phyloP scores from a whole-genome alignment of 2,888 invertebrate genomes.

The Helleia helle region DNA sequence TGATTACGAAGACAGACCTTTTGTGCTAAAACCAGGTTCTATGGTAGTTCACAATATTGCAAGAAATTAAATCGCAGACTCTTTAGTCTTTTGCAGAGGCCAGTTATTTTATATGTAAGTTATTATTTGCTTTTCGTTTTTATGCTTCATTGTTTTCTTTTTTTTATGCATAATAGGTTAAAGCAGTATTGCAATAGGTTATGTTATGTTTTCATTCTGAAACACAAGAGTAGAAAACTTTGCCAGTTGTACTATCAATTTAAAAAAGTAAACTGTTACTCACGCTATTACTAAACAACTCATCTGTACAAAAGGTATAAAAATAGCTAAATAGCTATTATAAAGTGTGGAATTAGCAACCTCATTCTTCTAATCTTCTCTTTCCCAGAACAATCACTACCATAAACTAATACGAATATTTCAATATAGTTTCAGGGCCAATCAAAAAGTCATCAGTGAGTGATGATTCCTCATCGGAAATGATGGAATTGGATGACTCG shows the following conservation, averaged over 20 bases:
- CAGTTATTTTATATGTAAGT: constrained; percentile 1
- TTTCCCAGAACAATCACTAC: not conserved
- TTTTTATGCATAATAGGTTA: too few relatives aligned
- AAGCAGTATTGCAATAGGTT: too few relatives aligned
- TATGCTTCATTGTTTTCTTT: not conserved
- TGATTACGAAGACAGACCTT: not conserved
- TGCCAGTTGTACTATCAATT: too few relatives aligned
- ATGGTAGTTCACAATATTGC: not conserved
- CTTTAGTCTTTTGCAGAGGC: not conserved
- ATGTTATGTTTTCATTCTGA: too few relatives aligned
- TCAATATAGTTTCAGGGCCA: constrained; percentile 78
- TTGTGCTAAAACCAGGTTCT: not conserved
- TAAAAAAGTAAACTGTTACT: too few relatives aligned
- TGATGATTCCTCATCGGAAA: constrained; percentile 88
- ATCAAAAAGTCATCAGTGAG: constrained; percentile 93
- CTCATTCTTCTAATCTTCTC: not conserved
- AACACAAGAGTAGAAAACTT: too few relatives aligned
- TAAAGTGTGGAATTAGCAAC: too few relatives aligned
- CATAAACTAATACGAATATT: too few relatives aligned
- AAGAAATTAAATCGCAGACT: not conserved
- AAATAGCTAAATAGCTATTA: too few relatives aligned
- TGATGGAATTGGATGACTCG: constrained; percentile 94
- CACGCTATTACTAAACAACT: too few relatives aligned
- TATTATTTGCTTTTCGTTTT: not conserved
- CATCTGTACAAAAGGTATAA: too few relatives aligned